Evolutionary conservation across 1,140 invertebrate species (phyloP), one percentile per base, ranked within the genome.

Genomic region (Heliothis virescens): DNA sequence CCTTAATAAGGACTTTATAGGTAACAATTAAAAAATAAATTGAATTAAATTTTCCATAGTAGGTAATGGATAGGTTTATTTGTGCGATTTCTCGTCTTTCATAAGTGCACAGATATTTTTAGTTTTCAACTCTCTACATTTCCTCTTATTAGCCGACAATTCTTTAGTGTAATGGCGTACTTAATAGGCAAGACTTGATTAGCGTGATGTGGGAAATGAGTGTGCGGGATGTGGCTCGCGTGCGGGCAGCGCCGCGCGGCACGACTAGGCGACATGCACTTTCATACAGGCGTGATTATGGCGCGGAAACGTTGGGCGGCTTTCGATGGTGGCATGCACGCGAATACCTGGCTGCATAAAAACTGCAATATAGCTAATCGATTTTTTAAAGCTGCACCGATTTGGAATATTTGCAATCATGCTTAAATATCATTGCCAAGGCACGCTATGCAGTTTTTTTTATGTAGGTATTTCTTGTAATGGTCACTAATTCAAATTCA

Each of bases 291-390:
- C 53, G 74, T 80, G 65, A 83, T 82, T 83, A 81, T 76, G 73
- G 75, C 34, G 29, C 79, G 80, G 83, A 84, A 84, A 84, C 67
- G 73, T 53, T 57, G 52, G 74, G 21, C 73, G 41, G 80, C 79
- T 82, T 82, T 85, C 79, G 41, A 84, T 79, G 69, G 63, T 77
- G 69, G 79, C 73, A 79, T 79, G 79, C 76, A 84, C 65, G 75
- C 74, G n/a, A 80, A 59, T 59, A 65, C 12, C 34, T 72, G 48
- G 15, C 50, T 10, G 26, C 59, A 81, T 71, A 73, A 63, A 77
- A 77, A 79, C 59, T 21, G 67, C 67, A 73, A 73, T 73, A 55
- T 69, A 41, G 34, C 34, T 41, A 67, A 80, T 62, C 21, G 50
- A 80, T 67, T 67, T 74, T 80, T 57, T 47, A 65, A 59, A 13